phyloP scores from a whole-genome alignment of 37 sponge, comb jelly and placozoan species.

The Bolinopsis microptera region DNA sequence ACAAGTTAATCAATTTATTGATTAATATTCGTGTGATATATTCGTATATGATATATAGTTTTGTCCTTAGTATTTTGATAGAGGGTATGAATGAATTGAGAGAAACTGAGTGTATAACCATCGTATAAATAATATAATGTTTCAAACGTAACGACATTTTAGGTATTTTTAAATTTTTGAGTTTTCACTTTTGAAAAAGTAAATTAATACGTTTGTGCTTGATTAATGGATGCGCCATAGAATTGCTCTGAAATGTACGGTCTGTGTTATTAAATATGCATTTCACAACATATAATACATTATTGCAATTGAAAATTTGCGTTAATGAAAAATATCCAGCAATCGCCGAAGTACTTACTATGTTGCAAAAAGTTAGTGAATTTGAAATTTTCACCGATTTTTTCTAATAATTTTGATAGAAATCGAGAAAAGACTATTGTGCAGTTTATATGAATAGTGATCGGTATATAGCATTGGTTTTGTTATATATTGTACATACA shows the following conservation, averaged over 20 bases:
- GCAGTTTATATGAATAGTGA: not conserved
- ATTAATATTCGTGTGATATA: not conserved
- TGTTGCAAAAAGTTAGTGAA: not conserved
- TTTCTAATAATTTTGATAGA: not conserved
- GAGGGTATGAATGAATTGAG: not conserved
- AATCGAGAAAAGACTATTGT: not conserved
- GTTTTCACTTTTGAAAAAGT: not conserved
- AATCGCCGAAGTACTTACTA: too few relatives aligned
- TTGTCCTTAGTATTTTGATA: not conserved
- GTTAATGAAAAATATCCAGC: too few relatives aligned
- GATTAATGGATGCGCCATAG: not conserved
- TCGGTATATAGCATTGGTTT: not conserved
- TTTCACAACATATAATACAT: too few relatives aligned
- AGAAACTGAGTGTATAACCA: not conserved
- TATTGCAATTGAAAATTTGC: too few relatives aligned
- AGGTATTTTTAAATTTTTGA: not conserved
- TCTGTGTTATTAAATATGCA: not conserved
- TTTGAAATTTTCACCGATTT: not conserved
- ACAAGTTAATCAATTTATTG: not conserved
- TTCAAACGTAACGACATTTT: not conserved
- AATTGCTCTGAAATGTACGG: not conserved
- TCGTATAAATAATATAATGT: not conserved
- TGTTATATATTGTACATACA: not conserved
- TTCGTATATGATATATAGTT: not conserved
- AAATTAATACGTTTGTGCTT: not conserved